phyloP scores from a whole-genome alignment of 2,797 vertebrate species.

The Anabas testudineus region DNA sequence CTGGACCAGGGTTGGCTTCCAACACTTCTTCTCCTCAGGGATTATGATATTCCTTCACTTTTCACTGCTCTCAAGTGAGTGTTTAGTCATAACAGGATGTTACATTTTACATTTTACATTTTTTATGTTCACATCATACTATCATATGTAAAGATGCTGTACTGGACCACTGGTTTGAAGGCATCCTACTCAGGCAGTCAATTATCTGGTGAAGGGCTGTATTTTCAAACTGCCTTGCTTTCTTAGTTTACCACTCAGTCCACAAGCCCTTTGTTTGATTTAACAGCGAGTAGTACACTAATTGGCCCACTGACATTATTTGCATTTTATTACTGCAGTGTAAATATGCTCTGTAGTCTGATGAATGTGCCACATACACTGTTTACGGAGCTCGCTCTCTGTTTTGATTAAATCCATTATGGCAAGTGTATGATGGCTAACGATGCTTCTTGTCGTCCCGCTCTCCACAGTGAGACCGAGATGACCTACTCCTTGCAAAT shows the following conservation, averaged over 20 bases:
- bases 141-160: no score
- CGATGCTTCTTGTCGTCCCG: conserved; percentile 17
- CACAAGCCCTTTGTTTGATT: background rate
- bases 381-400: background rate
- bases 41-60: conserved; percentile 90
- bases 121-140: no score
- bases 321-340: background rate
- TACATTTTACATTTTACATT: no score
- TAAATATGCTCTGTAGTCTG: background rate
- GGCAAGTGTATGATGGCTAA: background rate
- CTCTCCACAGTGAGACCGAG: conserved; percentile 86
- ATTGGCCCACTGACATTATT: background rate
- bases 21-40: conserved; percentile 93
- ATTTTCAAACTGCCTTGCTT: background rate
- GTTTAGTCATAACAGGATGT: background rate
- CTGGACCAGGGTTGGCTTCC: conserved; percentile 93
- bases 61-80: conserved; percentile 89
- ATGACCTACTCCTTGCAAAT: conserved; percentile 92
- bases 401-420: background rate
- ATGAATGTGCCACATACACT: background rate
- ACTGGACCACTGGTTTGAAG: no score
- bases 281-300: background rate
- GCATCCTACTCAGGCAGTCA: no score
- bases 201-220: no score
- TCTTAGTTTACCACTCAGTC: background rate